These are phyloP conservation scores for Melanophora roralis DNA, from an alignment of 2,888 invertebrate genomes.

Conservation along the genomic window DNA sequence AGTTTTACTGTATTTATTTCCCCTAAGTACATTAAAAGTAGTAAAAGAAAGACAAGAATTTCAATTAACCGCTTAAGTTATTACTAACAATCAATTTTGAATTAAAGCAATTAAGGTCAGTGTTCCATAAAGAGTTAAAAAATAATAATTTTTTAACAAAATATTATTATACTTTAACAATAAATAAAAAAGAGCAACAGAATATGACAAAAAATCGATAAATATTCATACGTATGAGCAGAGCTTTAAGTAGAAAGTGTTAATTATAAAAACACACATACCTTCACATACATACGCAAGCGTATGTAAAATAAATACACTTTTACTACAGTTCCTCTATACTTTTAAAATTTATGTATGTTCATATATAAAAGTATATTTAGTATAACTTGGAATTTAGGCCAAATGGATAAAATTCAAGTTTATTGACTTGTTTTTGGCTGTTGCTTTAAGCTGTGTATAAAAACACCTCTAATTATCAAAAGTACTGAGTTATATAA, in stretches of 20 bases:
- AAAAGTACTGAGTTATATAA: too few species aligned
- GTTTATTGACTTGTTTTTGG: too few species aligned
- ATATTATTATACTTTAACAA: constrained; percentile 23
- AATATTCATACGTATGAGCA: neutral
- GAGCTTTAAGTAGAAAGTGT: constrained; percentile 50
- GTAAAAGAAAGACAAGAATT: neutral
- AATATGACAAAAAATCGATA: constrained; percentile 14
- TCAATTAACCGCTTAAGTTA: neutral
- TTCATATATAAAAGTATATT: too few species aligned
- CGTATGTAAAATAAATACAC: too few species aligned
- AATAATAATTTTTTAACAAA: constrained; percentile 45
- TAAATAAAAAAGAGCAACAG: neutral
- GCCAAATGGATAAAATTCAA: constrained; percentile 8
- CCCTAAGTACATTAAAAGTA: neutral
- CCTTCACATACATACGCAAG: too few species aligned
- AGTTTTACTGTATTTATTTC: constrained; percentile 13
- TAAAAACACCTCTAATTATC: too few species aligned
- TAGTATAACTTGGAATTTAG: constrained; percentile 30
- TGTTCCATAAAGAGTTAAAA: constrained; percentile 45
- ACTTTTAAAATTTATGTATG: constrained; percentile 13
- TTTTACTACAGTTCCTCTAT: constrained; percentile 3
- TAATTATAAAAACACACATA: constrained; percentile 38
- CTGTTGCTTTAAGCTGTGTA: too few species aligned
- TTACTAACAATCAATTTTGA: constrained; percentile 21
- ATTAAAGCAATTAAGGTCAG: constrained; percentile 49